Percentiles rank a stretch among this genome's conserved stretches.
phyloP scores from a whole-genome alignment of 2,797 vertebrate species.

The Galaxias olidus region DNA sequence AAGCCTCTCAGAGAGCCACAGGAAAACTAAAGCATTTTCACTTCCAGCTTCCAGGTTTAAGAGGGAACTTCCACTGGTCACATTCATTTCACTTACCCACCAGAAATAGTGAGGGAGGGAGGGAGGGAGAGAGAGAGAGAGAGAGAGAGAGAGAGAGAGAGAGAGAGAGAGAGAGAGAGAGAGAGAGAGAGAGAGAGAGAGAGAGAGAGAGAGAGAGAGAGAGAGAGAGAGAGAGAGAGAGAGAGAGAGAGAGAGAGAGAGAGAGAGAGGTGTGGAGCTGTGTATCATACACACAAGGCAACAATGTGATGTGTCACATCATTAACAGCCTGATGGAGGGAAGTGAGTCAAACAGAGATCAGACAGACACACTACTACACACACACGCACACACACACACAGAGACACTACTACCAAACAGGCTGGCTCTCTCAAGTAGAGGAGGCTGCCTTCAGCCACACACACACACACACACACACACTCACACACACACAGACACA shows the following conservation, averaged over 20 bases:
- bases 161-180: constrained; percentile 6
- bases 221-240: constrained; percentile 6
- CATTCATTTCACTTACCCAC: constrained; percentile 48
- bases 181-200: not conserved
- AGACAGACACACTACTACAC: constrained; percentile 25
- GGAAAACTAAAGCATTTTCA: no score
- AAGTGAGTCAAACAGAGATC: constrained; percentile 54
- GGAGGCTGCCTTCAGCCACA: constrained; percentile 31
- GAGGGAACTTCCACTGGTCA: constrained; percentile 70
- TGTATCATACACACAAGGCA: constrained; percentile 60
- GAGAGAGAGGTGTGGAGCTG: constrained; percentile 46
- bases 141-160: constrained; percentile 12
- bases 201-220: constrained; percentile 12
- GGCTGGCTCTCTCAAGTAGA: constrained; percentile 15
- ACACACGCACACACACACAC: not conserved
- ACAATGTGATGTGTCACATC: constrained; percentile 59
- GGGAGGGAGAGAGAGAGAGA: not conserved
- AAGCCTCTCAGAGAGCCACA: no score
- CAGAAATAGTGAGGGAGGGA: constrained; percentile 12
- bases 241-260: not conserved
- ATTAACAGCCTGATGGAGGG: constrained; percentile 55
- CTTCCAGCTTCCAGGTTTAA: constrained; percentile 47
- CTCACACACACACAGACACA: not conserved
- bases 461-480: not conserved
- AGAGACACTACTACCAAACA: not conserved